Conservation (phyloP, 1,140 invertebrate species). For the Phenacoccus solenopsis region DNA sequence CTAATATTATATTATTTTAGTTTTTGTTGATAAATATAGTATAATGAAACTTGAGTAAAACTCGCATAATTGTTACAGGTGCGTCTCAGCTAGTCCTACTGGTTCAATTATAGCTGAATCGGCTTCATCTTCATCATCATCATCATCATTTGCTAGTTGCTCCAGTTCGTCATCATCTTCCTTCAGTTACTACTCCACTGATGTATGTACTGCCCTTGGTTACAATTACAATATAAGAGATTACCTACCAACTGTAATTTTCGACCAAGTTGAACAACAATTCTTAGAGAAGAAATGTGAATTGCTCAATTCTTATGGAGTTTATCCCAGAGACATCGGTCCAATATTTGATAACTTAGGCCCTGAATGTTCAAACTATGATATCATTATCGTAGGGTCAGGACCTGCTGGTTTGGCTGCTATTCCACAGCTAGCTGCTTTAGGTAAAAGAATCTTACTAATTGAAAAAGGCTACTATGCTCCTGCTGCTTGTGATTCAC, state of each 20-base stretch:
- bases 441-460: not conserved
- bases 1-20: no score
- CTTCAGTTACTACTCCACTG: not conserved
- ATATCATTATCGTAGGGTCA: not conserved
- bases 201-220: conserved; percentile 5
- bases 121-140: not conserved
- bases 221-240: not conserved
- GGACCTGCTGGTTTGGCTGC: not conserved
- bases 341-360: not conserved
- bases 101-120: not conserved
- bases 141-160: not conserved
- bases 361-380: not conserved
- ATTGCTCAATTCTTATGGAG: not conserved
- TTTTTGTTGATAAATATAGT: not conserved
- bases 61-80: not conserved
- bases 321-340: not conserved
- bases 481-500: not conserved
- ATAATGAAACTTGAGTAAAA: not conserved
- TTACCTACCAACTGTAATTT: not conserved
- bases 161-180: not conserved
- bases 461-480: not conserved
- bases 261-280: not conserved
- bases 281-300: not conserved
- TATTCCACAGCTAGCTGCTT: not conserved
- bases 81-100: not conserved